Conservation (phyloP, 37 sponge, comb jelly and placozoan genomes). For the Cliona cf. orientalis region DNA sequence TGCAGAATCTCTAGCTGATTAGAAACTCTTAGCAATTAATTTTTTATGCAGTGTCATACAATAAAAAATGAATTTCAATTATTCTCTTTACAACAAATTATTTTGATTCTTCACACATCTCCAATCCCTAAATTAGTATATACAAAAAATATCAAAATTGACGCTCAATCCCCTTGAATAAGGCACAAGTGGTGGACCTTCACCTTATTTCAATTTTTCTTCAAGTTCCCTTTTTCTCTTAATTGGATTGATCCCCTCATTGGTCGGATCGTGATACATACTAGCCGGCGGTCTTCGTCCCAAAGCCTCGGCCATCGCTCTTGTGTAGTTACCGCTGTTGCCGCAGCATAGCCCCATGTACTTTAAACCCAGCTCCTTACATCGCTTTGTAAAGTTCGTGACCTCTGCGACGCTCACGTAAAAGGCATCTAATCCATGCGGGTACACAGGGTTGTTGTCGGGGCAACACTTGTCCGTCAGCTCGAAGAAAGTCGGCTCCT, state of each 20-base stretch:
- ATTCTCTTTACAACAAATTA: too few species aligned
- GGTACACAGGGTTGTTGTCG: constrained; percentile 47
- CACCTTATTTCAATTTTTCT: too few species aligned
- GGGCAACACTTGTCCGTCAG: constrained; percentile 38
- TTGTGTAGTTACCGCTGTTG: constrained; percentile 42
- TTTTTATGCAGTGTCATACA: too few species aligned
- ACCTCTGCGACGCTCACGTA: constrained; percentile 33
- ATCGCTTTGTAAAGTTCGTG: constrained; percentile 37
- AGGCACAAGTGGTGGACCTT: too few species aligned
- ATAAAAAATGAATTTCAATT: too few species aligned
- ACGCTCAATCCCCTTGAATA: too few species aligned
- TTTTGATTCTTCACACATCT: too few species aligned
- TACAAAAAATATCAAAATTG: too few species aligned
- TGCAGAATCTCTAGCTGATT: too few species aligned
- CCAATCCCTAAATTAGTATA: too few species aligned
- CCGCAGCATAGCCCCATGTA: constrained; percentile 71
- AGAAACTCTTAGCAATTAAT: too few species aligned
- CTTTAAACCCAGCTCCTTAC: constrained; percentile 35
- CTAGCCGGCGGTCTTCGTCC: constrained; percentile 35
- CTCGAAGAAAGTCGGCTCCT: constrained; percentile 15
- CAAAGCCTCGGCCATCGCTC: constrained; percentile 53
- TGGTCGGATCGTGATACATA: constrained; percentile 15
- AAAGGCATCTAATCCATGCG: constrained; percentile 47
- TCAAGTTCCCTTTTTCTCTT: constrained; percentile 7
- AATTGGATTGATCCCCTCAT: neutral